Percentiles rank a stretch among this genome's conserved stretches.
Conservation (phyloP, 30 jellyfish, hydroid and myxozoan genomes). For the Morbakka virulenta region DNA sequence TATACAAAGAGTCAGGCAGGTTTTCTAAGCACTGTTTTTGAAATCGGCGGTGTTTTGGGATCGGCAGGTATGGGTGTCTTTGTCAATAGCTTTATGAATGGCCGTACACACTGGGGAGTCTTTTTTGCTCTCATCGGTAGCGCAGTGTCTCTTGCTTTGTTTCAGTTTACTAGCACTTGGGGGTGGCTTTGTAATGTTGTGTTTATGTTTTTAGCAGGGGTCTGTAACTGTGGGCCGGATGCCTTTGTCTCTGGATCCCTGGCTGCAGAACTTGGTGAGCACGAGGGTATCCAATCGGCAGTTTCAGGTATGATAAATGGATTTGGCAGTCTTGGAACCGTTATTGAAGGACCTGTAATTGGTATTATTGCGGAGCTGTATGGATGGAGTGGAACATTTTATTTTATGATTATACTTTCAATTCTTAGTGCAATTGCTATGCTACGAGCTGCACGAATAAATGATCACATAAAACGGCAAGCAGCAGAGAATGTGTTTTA, state of each 20-base stretch:
- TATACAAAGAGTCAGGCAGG: conserved; percentile 81
- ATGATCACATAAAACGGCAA: conserved; percentile 32
- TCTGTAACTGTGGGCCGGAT: conserved; percentile 96
- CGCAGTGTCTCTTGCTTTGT: conserved; percentile 67
- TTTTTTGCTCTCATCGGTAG: conserved; percentile 79
- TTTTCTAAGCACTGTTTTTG: conserved; percentile 87
- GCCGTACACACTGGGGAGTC: conserved; percentile 96
- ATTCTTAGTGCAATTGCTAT: conserved; percentile 77
- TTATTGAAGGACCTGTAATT: conserved; percentile 92
- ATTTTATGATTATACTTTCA: conserved; percentile 79
- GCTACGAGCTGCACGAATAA: conserved; percentile 82
- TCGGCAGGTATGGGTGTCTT: conserved; percentile 92
- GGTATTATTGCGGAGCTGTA: conserved; percentile 86
- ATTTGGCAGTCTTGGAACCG: conserved; percentile 97
- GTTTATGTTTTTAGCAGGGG: conserved; percentile 90
- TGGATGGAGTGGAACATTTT: conserved; percentile 96
- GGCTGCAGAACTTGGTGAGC: conserved; percentile 97
- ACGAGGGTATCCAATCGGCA: conserved; percentile 97
- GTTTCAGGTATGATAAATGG: conserved; percentile 98
- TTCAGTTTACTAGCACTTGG: conserved; percentile 85
- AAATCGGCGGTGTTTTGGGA: conserved; percentile 94
- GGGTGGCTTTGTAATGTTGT: conserved; percentile 84
- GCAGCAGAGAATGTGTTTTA: not conserved
- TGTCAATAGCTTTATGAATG: conserved; percentile 74
- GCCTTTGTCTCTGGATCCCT: conserved; percentile 93